Base-by-base conservation (phyloP, 2,888 invertebrate species). In the Hirtodrosophila cameraria region DNA sequence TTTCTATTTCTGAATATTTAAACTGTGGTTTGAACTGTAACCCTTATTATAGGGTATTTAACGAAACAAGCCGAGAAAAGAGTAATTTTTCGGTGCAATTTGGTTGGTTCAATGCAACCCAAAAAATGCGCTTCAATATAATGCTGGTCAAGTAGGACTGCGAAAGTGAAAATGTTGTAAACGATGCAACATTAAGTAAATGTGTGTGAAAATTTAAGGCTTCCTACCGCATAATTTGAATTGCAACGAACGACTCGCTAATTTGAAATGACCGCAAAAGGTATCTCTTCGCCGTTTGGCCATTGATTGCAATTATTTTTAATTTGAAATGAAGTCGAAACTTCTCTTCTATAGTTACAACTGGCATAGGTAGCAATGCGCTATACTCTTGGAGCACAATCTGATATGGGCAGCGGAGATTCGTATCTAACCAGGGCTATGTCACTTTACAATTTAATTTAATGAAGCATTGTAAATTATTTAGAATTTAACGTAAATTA, bases 301-400 rank as follows among this genome's bases (percentile, higher is more conserved):
- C 52, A 70, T 73, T 79, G 79, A 80, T 79, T 82, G 73, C 68
- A 76, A 76, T 70, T 82, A 78, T 73, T 70, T 75, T 60, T 20
- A 46, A 63, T 69, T 63, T 55, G 41, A 28, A n/a, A 25, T 50
- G 30, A 54, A 57, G 35, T 20, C 27, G 23, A 45, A 41, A 38
- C 15, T 18, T 13, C 7, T 23, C 12, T 9, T 6, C 23, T 7
- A 23, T 8, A 0, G 23, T 5, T 23, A 23, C 13, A 9, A 23
- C 20, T 20, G 38, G 23, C 31, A 20, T 25, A 20, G 25, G 15
- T n/a, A 3, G 30, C 35, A 18, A 15, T 23, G n/a, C 30, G n/a
- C 11, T 33, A 15, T 20, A 12, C 31, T 16, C 11, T 27, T 6
- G 23, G 2, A 3, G 3, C 8, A 27, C 30, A 50, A 23, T 2